Conservation (phyloP, 1,140 invertebrate genomes). For the Panulirus ornatus region DNA sequence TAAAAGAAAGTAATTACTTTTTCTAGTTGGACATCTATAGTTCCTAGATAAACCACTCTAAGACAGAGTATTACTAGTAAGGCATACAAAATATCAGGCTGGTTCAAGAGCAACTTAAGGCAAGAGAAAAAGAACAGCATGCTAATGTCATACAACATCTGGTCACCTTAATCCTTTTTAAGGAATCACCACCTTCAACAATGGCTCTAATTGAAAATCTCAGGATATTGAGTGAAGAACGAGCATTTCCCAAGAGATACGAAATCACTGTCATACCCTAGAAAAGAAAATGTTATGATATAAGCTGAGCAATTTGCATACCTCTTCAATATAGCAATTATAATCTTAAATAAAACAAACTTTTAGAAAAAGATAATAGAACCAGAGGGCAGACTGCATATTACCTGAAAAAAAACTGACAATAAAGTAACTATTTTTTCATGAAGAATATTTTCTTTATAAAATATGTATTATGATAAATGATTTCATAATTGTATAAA, state of each 20-base stretch:
- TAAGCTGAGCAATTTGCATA: not conserved
- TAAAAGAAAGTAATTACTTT: constrained; percentile 41
- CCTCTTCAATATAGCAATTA: not conserved
- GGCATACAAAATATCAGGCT: not conserved
- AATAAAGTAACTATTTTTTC: too few relatives aligned
- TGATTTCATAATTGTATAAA: too few relatives aligned
- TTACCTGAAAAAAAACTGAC: too few relatives aligned
- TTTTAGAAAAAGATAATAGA: too few relatives aligned
- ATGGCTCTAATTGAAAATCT: constrained; percentile 61
- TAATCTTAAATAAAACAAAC: too few relatives aligned
- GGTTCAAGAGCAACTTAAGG: not conserved
- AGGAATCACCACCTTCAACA: constrained; percentile 58
- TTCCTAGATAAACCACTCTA: not conserved
- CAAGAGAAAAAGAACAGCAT: not conserved
- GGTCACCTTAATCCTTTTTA: constrained; percentile 63
- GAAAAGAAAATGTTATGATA: constrained; percentile 39
- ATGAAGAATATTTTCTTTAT: too few relatives aligned
- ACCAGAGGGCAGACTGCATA: too few relatives aligned
- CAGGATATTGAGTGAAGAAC: constrained; percentile 62
- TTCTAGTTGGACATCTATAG: not conserved
- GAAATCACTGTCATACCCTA: constrained; percentile 65
- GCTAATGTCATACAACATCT: not conserved
- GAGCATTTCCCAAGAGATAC: constrained; percentile 55
- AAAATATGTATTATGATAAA: too few relatives aligned
- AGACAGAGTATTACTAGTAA: not conserved